Base-by-base conservation (phyloP, 1,140 invertebrate species). In the Procambarus virginalis region DNA sequence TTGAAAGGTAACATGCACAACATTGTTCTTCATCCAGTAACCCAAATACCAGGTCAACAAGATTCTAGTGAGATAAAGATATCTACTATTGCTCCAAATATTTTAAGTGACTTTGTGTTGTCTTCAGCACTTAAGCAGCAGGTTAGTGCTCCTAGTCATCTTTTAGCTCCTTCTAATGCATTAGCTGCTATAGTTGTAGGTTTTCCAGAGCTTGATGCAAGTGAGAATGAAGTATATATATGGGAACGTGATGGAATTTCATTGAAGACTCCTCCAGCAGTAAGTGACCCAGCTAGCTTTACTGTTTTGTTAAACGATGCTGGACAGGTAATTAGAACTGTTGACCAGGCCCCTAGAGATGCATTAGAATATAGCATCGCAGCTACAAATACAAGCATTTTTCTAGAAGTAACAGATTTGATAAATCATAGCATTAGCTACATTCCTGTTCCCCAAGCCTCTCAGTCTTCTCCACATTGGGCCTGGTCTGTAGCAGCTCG, bases 371-470 rank as follows among this genome's bases (percentile, higher is more conserved):
- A 86, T 84, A 58, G 49, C 77, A 22, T 34, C 14, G 84, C 93
- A 82, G 86, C 93, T 5, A 86, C 92, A 2, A 92, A 93, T 84
- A 78, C 64, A 81, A 91, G 70, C 48, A 34, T 94, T 45, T 96
- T 94, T 91, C 93, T 96, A 58, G 96, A 96, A 93, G 93, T 96
- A 22, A 94, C 95, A 76, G 95, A 96, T 93, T 89, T 94, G 20
- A 92, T 93, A 2, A 94, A 93, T 81, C 94, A 94, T 9, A 95
- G 94, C 88, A 90, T 96, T n/a, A 94, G 95, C 89, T 96, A 96
- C 91, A 93, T 96, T 58, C 94, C 95, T 10, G 93, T 96, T 20
- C 95, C 91, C 48, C 75, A 80, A 1, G 85, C 89, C n/a, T 86
- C 88, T 22, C 88, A 92, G 34, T 81, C 85, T 9, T 86, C 84